phyloP scores from a whole-genome alignment of 2,113 vertebrate species.

The Albula goreensis region DNA sequence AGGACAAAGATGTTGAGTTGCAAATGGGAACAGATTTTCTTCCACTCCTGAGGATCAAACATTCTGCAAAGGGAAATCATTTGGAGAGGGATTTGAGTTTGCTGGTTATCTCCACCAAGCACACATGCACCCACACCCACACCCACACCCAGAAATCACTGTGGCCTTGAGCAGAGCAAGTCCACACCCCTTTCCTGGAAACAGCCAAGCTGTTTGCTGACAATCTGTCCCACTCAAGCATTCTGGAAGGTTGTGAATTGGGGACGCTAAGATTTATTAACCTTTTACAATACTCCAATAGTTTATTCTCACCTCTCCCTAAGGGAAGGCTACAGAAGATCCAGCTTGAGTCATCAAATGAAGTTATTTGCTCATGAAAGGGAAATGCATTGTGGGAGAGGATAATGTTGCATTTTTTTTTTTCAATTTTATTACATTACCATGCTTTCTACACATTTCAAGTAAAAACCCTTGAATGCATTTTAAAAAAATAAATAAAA shows the following conservation, averaged over 20 bases:
- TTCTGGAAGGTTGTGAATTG: conserved; percentile 3
- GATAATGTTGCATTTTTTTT: not conserved
- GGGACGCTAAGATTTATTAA: not conserved
- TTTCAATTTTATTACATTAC: not conserved
- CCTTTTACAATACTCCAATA: not conserved
- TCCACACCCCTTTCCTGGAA: not conserved
- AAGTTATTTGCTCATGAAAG: not conserved
- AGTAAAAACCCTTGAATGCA: not conserved
- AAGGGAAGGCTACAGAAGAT: not conserved
- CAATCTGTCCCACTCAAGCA: not conserved
- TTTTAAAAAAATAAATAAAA: not conserved
- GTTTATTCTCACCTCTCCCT: not conserved
- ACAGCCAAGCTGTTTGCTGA: not conserved
- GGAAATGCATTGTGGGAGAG: not conserved
- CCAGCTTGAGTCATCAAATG: not conserved
- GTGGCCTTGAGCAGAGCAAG: not conserved
- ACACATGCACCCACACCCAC: not conserved
- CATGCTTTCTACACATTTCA: not conserved
- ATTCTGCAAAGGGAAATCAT: not conserved
- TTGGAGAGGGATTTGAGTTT: not conserved
- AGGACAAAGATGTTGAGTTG: too few species aligned
- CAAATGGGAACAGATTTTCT: not conserved
- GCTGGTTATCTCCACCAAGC: not conserved
- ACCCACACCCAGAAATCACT: conserved; percentile 8
- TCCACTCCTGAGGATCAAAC: not conserved